Evolutionary conservation across 2,113 vertebrate genomes (phyloP).

Genomic region (Chaetodon trifascialis): DNA sequence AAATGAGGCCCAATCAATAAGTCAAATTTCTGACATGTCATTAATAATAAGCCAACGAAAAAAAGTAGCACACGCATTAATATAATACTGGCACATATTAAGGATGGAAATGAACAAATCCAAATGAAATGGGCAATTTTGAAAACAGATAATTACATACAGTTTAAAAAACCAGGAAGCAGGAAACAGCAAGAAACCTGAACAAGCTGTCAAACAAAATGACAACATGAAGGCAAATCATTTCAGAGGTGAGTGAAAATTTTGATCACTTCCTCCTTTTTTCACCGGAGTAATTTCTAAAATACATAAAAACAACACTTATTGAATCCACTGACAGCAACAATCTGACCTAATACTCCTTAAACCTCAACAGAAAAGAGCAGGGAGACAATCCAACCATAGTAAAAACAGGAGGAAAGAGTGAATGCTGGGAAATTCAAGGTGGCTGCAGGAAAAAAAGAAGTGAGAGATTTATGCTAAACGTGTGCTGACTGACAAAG

Average conservation of each 20-base stretch:
- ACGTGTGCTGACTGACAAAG: slow-evolving; percentile 82
- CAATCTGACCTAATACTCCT: not conserved
- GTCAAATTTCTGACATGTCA: slow-evolving; percentile 44
- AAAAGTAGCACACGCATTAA: slow-evolving; percentile 5
- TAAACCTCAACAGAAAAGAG: not conserved
- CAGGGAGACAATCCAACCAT: slow-evolving; percentile 30
- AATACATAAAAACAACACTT: not conserved
- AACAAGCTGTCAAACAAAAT: slow-evolving; percentile 24
- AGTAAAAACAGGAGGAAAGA: slow-evolving; percentile 38
- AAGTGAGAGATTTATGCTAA: slow-evolving; percentile 80
- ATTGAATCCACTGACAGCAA: not conserved
- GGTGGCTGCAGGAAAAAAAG: slow-evolving; percentile 60
- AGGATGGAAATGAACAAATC: slow-evolving; percentile 22
- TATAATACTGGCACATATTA: slow-evolving; percentile 17
- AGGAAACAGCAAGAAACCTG: not conserved
- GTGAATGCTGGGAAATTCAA: slow-evolving; percentile 63
- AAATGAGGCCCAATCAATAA: slow-evolving; percentile 67
- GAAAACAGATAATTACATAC: not conserved
- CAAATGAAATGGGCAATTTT: not conserved
- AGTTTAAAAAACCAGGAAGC: not conserved
- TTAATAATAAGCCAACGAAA: slow-evolving; percentile 45
- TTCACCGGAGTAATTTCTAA: not conserved
- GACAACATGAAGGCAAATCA: not conserved
- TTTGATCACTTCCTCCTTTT: not conserved
- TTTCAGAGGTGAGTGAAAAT: not conserved